Evolutionary conservation across 1,140 invertebrate genomes (phyloP).

Genomic region (Caerostris extrusa): DNA sequence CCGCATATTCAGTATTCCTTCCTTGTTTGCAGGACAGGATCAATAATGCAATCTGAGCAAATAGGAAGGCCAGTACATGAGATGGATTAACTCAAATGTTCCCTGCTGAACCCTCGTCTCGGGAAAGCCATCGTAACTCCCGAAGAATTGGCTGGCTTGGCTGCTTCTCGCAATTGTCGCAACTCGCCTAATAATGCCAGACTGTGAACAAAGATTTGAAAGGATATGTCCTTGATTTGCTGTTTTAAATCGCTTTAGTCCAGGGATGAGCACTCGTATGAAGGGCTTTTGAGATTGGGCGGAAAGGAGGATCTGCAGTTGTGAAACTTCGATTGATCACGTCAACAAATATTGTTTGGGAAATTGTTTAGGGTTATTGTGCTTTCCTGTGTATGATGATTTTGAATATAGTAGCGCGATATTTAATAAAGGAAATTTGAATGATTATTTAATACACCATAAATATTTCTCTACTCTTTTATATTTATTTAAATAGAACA

Average conservation of each 20-base stretch:
- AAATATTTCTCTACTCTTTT: no score
- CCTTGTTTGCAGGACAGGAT: slow-evolving; percentile 30
- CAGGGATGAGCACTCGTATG: not conserved
- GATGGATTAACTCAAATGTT: slow-evolving; percentile 56
- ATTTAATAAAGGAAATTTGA: no score
- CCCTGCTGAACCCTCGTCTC: not conserved
- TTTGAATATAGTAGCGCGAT: no score
- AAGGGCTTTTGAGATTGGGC: not conserved
- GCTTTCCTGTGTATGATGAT: no score
- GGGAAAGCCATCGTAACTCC: not conserved
- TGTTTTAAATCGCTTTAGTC: not conserved
- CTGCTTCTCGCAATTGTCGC: not conserved
- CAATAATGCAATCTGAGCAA: slow-evolving; percentile 67
- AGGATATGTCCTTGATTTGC: not conserved
- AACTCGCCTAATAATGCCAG: not conserved
- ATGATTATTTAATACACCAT: no score
- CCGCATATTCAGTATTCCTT: slow-evolving; percentile 49
- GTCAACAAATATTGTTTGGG: no score
- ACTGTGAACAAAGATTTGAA: not conserved
- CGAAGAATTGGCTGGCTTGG: slow-evolving; percentile 4
- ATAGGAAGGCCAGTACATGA: slow-evolving; percentile 5
- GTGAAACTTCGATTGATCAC: not conserved
- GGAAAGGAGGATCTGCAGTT: not conserved
- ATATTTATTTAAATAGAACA: no score
- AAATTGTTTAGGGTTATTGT: no score